These are phyloP conservation scores for Sisyra terminalis DNA, from an alignment of 2,888 invertebrate species.

Conservation along the genomic window DNA sequence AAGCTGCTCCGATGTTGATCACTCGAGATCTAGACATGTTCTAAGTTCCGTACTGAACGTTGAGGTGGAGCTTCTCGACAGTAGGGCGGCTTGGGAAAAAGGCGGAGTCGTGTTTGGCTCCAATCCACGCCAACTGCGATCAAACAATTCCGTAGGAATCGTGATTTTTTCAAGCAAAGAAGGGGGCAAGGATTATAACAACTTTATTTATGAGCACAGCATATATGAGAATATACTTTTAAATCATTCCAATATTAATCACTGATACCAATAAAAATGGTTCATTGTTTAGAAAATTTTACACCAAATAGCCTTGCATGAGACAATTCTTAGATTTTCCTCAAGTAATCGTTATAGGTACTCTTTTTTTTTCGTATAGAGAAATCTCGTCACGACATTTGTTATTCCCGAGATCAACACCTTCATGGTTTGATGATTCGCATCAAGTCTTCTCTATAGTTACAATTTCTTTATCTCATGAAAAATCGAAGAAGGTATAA, in stretches of 20 bases:
- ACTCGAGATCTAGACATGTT: constrained; percentile 6
- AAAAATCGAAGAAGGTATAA: neutral
- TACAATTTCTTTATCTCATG: neutral
- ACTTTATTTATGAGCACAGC: constrained; percentile 8
- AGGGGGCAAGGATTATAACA: constrained; percentile 5
- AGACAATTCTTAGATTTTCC: too few species aligned
- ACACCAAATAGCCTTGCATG: too few species aligned
- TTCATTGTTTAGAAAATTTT: too few species aligned
- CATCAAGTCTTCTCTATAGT: neutral
- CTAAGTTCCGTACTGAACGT: constrained; percentile 5
- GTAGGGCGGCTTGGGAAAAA: neutral
- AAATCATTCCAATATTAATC: too few species aligned
- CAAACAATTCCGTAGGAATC: constrained; percentile 1
- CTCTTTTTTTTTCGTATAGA: too few species aligned
- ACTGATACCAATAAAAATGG: too few species aligned
- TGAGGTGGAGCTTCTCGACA: constrained; percentile 8
- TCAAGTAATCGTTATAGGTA: too few species aligned
- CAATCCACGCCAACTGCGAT: neutral
- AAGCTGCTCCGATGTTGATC: constrained; percentile 3
- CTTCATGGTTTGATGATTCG: too few species aligned
- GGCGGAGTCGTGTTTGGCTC: neutral
- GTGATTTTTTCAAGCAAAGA: too few species aligned
- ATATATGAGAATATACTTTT: too few species aligned
- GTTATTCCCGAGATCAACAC: too few species aligned
- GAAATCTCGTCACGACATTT: too few species aligned